Evolutionary conservation across 1,140 invertebrate species (phyloP).

Genomic region (Aphaenogaster rudis): DNA sequence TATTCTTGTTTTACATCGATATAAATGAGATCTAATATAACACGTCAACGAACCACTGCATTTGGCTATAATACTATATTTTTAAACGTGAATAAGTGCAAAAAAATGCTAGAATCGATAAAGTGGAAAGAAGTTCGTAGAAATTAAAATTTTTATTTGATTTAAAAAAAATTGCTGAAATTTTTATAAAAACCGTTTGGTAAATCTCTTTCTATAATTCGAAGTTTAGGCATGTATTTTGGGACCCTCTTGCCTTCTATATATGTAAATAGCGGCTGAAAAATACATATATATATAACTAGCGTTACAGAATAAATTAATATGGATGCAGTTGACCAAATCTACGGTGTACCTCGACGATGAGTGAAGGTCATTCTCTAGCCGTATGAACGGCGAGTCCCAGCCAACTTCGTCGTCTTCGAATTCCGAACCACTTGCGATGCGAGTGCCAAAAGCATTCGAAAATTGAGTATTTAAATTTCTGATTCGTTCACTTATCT

Average conservation of each 20-base stretch:
- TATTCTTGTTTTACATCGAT: slow-evolving; percentile 28
- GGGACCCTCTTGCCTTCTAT: not conserved
- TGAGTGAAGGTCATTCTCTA: slow-evolving; percentile 87
- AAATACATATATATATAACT: not conserved
- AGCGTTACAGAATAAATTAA: not conserved
- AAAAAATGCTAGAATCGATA: not conserved
- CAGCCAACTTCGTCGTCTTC: slow-evolving; percentile 87
- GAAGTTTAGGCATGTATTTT: not conserved
- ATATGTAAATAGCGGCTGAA: not conserved
- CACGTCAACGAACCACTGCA: not conserved
- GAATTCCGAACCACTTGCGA: slow-evolving; percentile 87
- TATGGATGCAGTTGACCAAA: not conserved
- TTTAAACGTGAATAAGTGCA: not conserved
- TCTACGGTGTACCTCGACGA: slow-evolving; percentile 82
- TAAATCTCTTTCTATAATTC: slow-evolving; percentile 21
- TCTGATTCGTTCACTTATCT: slow-evolving; percentile 51
- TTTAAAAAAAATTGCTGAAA: not conserved
- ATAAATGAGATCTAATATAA: not conserved
- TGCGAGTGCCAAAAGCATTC: slow-evolving; percentile 85
- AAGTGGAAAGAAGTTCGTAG: not conserved
- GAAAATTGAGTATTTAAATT: slow-evolving; percentile 82
- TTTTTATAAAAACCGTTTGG: not conserved
- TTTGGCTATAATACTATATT: not conserved
- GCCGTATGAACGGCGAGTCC: slow-evolving; percentile 87
- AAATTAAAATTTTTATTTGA: not conserved